Percentiles rank a stretch among this genome's conserved stretches.
These are phyloP conservation scores for Cossypha niveicapilla DNA, from an alignment of 2,797 vertebrate genomes.

Conservation along the genomic window DNA sequence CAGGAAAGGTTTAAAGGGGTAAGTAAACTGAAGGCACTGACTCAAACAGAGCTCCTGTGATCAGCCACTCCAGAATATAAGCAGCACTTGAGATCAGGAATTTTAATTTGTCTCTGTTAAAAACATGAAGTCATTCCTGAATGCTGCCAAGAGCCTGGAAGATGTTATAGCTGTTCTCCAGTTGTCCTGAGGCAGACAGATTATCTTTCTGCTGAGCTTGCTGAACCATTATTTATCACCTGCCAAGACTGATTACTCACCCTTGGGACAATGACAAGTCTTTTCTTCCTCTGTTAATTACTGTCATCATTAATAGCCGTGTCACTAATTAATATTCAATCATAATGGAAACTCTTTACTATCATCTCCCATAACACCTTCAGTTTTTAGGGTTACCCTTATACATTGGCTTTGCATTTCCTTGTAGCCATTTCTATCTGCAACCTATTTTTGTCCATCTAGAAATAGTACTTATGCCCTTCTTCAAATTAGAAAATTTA, in stretches of 20 bases:
- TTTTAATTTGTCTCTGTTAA: conserved; percentile 62
- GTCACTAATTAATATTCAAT: conserved; percentile 79
- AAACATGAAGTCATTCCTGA: conserved; percentile 70
- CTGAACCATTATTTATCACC: conserved; percentile 80
- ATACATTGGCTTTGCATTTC: not conserved
- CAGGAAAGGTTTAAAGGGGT: not conserved
- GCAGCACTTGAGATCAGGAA: conserved; percentile 29
- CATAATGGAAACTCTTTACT: conserved; percentile 68
- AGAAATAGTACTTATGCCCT: not conserved
- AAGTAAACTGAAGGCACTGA: not conserved
- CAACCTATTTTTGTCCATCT: not conserved
- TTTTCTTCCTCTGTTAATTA: conserved; percentile 79
- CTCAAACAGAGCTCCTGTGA: not conserved
- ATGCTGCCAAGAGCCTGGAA: conserved; percentile 67
- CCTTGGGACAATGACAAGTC: conserved; percentile 74
- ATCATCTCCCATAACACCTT: not conserved
- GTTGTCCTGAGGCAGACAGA: conserved; percentile 65
- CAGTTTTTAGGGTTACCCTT: not conserved
- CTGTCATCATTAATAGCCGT: conserved; percentile 76
- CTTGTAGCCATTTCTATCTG: not conserved
- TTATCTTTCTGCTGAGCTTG: conserved; percentile 78
- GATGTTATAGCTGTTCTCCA: conserved; percentile 58
- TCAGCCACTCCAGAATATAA: not conserved
- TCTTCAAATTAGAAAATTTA: not conserved
- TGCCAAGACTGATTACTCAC: conserved; percentile 79